Conservation (phyloP, 1,140 invertebrate species). For the Saccostrea glomerata region DNA sequence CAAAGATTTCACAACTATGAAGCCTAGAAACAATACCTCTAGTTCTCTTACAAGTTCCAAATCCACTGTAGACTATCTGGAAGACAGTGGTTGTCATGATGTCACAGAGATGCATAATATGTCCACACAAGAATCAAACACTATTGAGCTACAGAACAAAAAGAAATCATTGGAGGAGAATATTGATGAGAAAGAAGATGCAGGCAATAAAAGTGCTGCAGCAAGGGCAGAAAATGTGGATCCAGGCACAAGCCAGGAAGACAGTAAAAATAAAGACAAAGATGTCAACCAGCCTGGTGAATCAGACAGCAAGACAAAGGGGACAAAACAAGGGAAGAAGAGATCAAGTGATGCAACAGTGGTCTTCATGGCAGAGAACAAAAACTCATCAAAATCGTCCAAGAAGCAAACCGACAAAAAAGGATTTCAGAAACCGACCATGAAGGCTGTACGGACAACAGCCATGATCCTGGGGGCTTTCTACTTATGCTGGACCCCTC, state of each 20-base stretch:
- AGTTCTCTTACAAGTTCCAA: conserved; percentile 11
- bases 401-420: conserved; percentile 4
- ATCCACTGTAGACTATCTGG: conserved; percentile 2
- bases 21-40: background rate
- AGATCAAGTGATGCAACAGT: background rate
- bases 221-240: background rate
- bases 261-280: background rate
- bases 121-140: conserved; percentile 31
- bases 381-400: background rate
- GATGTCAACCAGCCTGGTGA: background rate
- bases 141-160: conserved; percentile 6
- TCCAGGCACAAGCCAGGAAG: background rate
- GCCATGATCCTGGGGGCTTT: conserved; percentile 56
- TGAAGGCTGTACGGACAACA: conserved; percentile 55
- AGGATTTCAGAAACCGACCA: conserved; percentile 19
- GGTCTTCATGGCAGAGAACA: background rate
- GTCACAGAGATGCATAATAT: conserved; percentile 11
- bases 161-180: background rate
- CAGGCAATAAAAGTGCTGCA: background rate
- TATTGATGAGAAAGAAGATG: background rate
- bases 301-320: background rate
- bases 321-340: background rate
- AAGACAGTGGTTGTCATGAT: conserved; percentile 22
- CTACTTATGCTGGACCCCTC: conserved; percentile 57
- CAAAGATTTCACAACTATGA: conserved; percentile 14